Percentiles rank a stretch among this genome's conserved stretches.
These are phyloP conservation scores for Eunapius fragilis DNA, from an alignment of 37 sponge, comb jelly and placozoan genomes.

Conservation along the genomic window DNA sequence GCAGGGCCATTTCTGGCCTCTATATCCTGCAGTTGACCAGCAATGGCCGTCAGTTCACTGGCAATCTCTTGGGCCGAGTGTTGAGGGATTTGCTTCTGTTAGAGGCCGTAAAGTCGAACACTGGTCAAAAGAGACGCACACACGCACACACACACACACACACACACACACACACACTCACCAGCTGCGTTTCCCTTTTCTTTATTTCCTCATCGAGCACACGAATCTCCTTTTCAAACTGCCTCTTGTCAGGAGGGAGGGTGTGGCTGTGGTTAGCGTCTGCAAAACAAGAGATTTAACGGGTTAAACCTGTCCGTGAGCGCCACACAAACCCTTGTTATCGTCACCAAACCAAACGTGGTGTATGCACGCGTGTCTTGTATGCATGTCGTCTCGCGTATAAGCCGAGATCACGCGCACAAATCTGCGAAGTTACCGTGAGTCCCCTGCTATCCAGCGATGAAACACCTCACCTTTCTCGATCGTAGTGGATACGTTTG, in stretches of 20 bases:
- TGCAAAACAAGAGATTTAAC: not conserved
- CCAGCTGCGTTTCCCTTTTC: not conserved
- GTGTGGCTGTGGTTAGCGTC: not conserved
- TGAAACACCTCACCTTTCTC: not conserved
- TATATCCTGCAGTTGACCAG: constrained; percentile 13
- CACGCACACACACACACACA: not conserved
- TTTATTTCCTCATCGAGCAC: not conserved
- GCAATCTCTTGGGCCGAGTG: constrained; percentile 2
- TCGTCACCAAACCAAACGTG: too few relatives aligned
- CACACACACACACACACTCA: not conserved
- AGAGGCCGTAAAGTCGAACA: too few relatives aligned
- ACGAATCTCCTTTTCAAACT: not conserved
- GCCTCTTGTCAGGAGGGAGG: not conserved
- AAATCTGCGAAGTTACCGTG: not conserved
- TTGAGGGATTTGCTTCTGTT: constrained; percentile 5
- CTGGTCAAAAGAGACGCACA: too few relatives aligned
- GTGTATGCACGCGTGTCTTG: not conserved
- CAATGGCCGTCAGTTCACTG: constrained; percentile 10
- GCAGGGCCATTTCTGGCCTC: not conserved
- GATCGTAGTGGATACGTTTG: not conserved
- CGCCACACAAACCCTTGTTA: too few relatives aligned
- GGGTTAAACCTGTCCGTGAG: not conserved
- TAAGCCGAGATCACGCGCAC: too few relatives aligned
- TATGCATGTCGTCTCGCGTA: too few relatives aligned
- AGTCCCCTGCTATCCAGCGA: too few relatives aligned